phyloP scores from a whole-genome alignment of 2,888 invertebrate genomes.

The Orthosia cruda region DNA sequence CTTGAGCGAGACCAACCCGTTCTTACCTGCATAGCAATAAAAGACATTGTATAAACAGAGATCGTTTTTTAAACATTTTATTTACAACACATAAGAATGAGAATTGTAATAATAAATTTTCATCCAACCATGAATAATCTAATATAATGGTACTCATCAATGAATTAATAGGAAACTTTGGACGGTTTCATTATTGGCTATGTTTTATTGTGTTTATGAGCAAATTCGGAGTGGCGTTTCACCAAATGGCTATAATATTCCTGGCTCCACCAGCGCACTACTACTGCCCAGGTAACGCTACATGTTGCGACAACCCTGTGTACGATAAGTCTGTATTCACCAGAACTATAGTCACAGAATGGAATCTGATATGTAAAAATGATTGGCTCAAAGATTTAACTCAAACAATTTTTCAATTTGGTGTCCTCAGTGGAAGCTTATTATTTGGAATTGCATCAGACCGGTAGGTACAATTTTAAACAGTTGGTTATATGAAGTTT shows the following conservation, averaged over 20 bases:
- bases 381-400: constrained; percentile 93
- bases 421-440: constrained; percentile 94
- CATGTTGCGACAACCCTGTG: constrained; percentile 90
- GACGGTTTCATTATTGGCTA: constrained; percentile 70
- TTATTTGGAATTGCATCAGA: constrained; percentile 94
- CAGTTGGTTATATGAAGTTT: background rate
- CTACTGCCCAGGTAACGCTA: constrained; percentile 77
- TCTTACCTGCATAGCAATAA: constrained; percentile 47
- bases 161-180: constrained; percentile 82
- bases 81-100: constrained; percentile 31
- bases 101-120: constrained; percentile 14
- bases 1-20: constrained; percentile 57
- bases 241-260: constrained; percentile 90
- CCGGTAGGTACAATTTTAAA: constrained; percentile 89
- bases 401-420: constrained; percentile 94
- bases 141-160: constrained; percentile 82
- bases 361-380: constrained; percentile 94
- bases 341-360: constrained; percentile 94
- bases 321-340: constrained; percentile 93
- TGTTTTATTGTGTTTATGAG: constrained; percentile 85
- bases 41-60: constrained; percentile 30
- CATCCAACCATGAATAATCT: constrained; percentile 3
- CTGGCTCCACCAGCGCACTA: constrained; percentile 85
- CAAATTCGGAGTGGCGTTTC: constrained; percentile 90
- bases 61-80: constrained; percentile 39